These are phyloP conservation scores for Yponomeuta cagnagella DNA, from an alignment of 2,888 invertebrate species.

Conservation along the genomic window DNA sequence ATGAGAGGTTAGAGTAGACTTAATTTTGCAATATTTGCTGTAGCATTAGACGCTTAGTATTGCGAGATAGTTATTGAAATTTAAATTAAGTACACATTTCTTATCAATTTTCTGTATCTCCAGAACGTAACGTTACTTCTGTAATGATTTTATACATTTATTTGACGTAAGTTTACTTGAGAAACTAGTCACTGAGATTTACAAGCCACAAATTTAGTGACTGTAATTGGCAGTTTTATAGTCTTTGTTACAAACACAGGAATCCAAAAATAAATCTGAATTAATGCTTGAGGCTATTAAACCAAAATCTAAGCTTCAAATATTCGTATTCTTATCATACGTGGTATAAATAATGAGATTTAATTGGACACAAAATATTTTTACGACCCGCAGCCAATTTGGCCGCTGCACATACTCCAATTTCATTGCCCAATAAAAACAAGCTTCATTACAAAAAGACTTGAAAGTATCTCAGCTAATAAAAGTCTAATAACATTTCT, in stretches of 20 bases:
- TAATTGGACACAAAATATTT: background rate
- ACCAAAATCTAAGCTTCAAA: background rate
- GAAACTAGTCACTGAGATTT: background rate
- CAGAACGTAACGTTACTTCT: background rate
- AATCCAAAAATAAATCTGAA: background rate
- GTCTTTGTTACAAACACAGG: too few relatives aligned
- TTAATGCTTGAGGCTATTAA: background rate
- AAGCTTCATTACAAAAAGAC: background rate
- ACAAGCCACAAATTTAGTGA: background rate
- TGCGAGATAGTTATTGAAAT: background rate
- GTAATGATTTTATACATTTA: background rate
- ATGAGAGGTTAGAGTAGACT: background rate
- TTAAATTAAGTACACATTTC: background rate
- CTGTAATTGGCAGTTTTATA: background rate
- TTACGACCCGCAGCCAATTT: background rate
- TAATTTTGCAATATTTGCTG: background rate
- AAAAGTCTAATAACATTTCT: conserved; percentile 14
- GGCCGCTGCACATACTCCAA: background rate
- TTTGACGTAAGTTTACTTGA: too few relatives aligned
- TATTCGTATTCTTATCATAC: background rate
- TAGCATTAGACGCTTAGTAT: background rate
- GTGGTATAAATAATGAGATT: background rate
- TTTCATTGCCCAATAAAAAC: conserved; percentile 13
- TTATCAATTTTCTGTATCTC: background rate
- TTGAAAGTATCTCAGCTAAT: background rate